Conservation (phyloP, 2,888 invertebrate genomes). For the Mythimna loreyi region DNA sequence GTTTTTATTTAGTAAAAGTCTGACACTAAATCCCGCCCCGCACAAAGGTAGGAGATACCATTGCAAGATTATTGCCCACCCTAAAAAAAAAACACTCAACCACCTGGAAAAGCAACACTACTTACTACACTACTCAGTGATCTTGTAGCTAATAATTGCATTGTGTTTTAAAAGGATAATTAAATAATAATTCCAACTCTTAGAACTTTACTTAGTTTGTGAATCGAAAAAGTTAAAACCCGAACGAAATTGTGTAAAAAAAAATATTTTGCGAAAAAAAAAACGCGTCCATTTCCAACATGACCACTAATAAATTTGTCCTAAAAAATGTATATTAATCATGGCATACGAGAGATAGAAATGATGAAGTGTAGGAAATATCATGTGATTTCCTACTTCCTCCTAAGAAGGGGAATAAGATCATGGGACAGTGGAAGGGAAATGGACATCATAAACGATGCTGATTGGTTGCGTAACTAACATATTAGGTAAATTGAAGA, state of each 20-base stretch:
- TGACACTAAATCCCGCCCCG: no score
- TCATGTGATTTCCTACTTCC: constrained; percentile 65
- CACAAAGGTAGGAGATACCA: no score
- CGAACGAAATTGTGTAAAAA: neutral
- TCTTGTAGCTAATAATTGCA: no score
- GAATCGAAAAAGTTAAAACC: neutral
- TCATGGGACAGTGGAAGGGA: constrained; percentile 53
- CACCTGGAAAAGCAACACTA: no score
- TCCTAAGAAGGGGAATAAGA: constrained; percentile 44
- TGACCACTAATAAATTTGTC: constrained; percentile 30
- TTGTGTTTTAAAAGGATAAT: neutral
- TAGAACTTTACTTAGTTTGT: neutral
- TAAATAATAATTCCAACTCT: neutral
- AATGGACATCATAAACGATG: constrained; percentile 60
- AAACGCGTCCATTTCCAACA: constrained; percentile 5
- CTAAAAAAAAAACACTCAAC: no score
- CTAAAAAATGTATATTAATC: constrained; percentile 35
- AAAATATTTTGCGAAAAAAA: constrained; percentile 28
- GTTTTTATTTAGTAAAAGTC: no score
- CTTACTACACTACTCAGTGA: no score
- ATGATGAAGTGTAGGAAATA: constrained; percentile 65
- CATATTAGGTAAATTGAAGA: neutral
- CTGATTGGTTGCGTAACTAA: constrained; percentile 18
- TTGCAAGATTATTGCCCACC: no score
- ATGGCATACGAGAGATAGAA: constrained; percentile 44